Evolutionary conservation across 2,888 invertebrate species (phyloP).

Genomic region (Heliconius erato): DNA sequence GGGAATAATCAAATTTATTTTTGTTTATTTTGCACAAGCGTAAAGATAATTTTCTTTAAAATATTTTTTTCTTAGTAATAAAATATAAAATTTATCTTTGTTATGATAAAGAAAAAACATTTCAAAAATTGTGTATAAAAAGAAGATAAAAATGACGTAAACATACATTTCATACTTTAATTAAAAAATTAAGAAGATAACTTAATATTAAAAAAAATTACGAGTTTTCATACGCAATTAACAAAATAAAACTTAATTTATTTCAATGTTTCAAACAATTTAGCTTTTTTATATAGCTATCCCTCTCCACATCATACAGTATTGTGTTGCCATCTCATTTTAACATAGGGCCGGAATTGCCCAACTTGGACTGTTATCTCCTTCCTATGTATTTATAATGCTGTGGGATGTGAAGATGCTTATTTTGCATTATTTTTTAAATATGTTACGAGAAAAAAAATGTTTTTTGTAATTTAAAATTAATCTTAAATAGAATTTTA

Average conservation of each 20-base stretch:
- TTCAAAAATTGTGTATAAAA: too few species aligned
- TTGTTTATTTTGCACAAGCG: background rate
- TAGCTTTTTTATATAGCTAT: conserved; percentile 60
- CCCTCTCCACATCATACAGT: conserved; percentile 55
- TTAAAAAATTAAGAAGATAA: too few species aligned
- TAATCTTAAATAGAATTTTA: background rate
- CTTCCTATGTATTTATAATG: conserved; percentile 66
- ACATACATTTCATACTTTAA: too few species aligned
- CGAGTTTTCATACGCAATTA: conserved; percentile 40
- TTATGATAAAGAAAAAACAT: too few species aligned
- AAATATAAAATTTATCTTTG: too few species aligned
- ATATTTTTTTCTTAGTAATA: too few species aligned
- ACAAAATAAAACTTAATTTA: conserved; percentile 75
- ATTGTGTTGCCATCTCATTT: conserved; percentile 62
- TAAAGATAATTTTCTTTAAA: too few species aligned
- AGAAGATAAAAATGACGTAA: too few species aligned
- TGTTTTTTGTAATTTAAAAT: background rate
- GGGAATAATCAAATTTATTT: background rate
- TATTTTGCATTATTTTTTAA: conserved; percentile 42
- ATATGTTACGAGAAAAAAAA: background rate
- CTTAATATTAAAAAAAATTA: background rate
- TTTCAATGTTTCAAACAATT: conserved; percentile 76
- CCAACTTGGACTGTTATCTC: conserved; percentile 73
- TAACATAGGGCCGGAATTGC: conserved; percentile 63
- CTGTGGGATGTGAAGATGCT: conserved; percentile 56